phyloP scores from a whole-genome alignment of 2,113 vertebrate genomes.

The Psammodynastes pulverulentus region DNA sequence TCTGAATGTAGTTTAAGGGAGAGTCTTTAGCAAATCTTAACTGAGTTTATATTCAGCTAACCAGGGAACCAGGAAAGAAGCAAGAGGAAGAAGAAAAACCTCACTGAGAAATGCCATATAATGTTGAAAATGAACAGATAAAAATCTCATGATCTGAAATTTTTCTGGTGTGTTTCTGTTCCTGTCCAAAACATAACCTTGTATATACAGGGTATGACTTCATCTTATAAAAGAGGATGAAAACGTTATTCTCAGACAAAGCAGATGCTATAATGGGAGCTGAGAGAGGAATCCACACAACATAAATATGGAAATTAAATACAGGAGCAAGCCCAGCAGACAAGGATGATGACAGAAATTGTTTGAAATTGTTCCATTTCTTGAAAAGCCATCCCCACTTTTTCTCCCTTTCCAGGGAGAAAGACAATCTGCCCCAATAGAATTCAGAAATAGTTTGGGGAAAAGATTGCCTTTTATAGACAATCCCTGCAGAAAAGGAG shows the following conservation, averaged over 20 bases:
- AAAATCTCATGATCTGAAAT: neutral
- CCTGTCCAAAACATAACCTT: neutral
- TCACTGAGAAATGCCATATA: neutral
- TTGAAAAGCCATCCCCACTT: no score
- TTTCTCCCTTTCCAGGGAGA: no score
- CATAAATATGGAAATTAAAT: neutral
- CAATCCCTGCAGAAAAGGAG: neutral
- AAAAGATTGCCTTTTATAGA: neutral
- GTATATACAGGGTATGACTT: neutral
- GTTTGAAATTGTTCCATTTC: no score
- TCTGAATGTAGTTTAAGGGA: neutral
- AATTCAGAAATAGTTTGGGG: neutral
- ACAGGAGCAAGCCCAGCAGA: neutral
- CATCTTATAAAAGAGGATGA: neutral
- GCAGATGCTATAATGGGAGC: neutral
- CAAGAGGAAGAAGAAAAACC: neutral
- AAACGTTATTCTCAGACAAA: neutral
- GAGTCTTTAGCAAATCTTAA: neutral
- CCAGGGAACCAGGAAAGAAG: neutral
- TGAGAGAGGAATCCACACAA: neutral
- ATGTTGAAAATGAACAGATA: neutral
- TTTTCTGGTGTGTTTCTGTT: neutral
- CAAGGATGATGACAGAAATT: neutral
- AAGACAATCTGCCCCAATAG: neutral
- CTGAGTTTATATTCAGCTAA: neutral